Conservation (phyloP, 2,797 vertebrate genomes). For the Malacoraja senta region DNA sequence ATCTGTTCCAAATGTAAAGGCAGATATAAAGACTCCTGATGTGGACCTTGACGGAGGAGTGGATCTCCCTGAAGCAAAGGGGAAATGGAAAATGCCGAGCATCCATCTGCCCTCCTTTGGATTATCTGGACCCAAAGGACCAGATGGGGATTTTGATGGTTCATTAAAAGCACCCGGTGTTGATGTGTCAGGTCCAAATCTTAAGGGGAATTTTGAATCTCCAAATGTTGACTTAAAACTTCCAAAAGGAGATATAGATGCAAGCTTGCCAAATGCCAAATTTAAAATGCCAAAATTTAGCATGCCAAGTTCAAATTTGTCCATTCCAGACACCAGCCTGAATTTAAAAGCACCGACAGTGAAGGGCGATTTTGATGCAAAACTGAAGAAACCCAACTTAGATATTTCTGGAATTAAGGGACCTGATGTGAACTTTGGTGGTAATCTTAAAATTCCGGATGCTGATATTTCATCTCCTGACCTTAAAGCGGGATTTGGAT, state of each 20-base stretch:
- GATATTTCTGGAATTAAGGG: slow-evolving; percentile 37
- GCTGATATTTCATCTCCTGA: slow-evolving; percentile 44
- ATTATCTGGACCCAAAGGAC: slow-evolving; percentile 48
- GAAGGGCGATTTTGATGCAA: slow-evolving; percentile 41
- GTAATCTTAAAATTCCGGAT: slow-evolving; percentile 47
- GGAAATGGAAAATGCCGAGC: slow-evolving; percentile 54
- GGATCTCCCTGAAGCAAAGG: slow-evolving; percentile 40
- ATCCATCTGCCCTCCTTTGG: slow-evolving; percentile 39
- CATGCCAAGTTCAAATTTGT: neutral
- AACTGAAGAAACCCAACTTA: slow-evolving; percentile 39
- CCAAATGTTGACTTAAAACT: slow-evolving; percentile 35
- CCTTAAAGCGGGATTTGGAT: neutral
- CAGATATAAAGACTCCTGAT: slow-evolving; percentile 41
- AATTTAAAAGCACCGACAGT: slow-evolving; percentile 32
- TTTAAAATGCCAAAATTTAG: neutral
- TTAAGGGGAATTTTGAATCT: slow-evolving; percentile 42
- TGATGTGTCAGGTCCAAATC: slow-evolving; percentile 41
- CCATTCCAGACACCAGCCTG: neutral
- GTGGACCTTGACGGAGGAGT: slow-evolving; percentile 40
- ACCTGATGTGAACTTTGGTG: slow-evolving; percentile 41
- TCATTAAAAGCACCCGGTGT: slow-evolving; percentile 42
- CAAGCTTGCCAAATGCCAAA: neutral
- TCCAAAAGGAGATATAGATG: slow-evolving; percentile 30
- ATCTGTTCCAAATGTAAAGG: neutral
- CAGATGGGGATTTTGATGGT: slow-evolving; percentile 45